These are phyloP conservation scores for Sorex araneus DNA, from an alignment of 2,113 vertebrate genomes.

Conservation along the genomic window DNA sequence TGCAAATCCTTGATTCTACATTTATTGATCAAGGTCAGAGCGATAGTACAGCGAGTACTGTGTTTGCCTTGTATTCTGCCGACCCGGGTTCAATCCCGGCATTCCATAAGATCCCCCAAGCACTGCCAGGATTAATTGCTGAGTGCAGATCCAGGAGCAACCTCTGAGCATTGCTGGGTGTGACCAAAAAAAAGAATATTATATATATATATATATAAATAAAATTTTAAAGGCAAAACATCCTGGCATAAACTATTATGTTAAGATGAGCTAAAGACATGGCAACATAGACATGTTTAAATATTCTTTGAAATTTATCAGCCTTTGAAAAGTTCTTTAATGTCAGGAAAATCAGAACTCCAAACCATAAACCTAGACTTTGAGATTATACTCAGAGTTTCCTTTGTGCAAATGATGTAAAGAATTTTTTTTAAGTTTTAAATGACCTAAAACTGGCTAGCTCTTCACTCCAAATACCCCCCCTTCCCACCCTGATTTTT, in stretches of 20 bases:
- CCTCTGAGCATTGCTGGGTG: too few relatives aligned
- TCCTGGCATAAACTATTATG: not conserved
- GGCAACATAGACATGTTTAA: not conserved
- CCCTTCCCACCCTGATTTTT: not conserved
- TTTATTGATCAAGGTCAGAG: too few relatives aligned
- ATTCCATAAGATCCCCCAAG: too few relatives aligned
- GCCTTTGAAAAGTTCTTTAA: constrained; percentile 13
- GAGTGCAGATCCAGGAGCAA: too few relatives aligned
- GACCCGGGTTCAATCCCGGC: too few relatives aligned
- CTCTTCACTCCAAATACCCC: not conserved
- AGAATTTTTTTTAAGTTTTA: too few relatives aligned
- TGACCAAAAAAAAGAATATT: too few relatives aligned
- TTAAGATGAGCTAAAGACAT: constrained; percentile 35
- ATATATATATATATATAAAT: constrained; percentile 39
- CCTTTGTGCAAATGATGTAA: not conserved
- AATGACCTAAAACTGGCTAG: not conserved
- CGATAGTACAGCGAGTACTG: too few relatives aligned
- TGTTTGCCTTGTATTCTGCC: too few relatives aligned
- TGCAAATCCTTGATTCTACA: constrained; percentile 22
- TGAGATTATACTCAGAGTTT: not conserved
- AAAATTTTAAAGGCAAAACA: constrained; percentile 28
- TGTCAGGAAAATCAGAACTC: not conserved
- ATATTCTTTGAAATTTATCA: constrained; percentile 26
- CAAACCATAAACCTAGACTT: not conserved
- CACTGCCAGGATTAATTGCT: too few relatives aligned